Conservation (phyloP, 2,888 invertebrate genomes). For the Axea sp. region DNA sequence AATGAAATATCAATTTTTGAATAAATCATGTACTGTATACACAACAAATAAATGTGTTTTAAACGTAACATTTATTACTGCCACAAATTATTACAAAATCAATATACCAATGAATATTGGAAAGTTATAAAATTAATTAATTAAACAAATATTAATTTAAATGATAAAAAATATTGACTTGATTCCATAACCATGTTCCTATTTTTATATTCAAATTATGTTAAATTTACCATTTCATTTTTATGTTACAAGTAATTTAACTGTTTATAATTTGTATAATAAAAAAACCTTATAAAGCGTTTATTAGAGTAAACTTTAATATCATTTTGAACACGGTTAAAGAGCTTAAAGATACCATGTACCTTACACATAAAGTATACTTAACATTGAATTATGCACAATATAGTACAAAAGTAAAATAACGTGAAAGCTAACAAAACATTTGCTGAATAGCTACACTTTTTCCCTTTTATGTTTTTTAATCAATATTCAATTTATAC, state of each 20-base stretch:
- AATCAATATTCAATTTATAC: constrained; percentile 32
- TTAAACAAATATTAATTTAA: neutral
- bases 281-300: neutral
- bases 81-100: constrained; percentile 34
- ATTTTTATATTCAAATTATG: neutral
- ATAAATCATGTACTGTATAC: too few species aligned
- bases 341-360: constrained; percentile 12
- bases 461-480: neutral
- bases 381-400: constrained; percentile 28
- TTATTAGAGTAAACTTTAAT: neutral
- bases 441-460: constrained; percentile 4
- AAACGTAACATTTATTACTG: constrained; percentile 47
- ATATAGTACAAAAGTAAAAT: constrained; percentile 30
- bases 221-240: too few species aligned
- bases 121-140: neutral
- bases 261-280: neutral
- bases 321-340: constrained; percentile 16
- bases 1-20: too few species aligned
- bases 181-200: constrained; percentile 16
- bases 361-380: constrained; percentile 13
- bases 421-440: constrained; percentile 19
- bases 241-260: too few species aligned
- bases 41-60: constrained; percentile 15
- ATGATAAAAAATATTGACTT: constrained; percentile 4
- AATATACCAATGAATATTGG: constrained; percentile 15